phyloP scores from a whole-genome alignment of 2,888 invertebrate species.

The Coleophora deauratella region DNA sequence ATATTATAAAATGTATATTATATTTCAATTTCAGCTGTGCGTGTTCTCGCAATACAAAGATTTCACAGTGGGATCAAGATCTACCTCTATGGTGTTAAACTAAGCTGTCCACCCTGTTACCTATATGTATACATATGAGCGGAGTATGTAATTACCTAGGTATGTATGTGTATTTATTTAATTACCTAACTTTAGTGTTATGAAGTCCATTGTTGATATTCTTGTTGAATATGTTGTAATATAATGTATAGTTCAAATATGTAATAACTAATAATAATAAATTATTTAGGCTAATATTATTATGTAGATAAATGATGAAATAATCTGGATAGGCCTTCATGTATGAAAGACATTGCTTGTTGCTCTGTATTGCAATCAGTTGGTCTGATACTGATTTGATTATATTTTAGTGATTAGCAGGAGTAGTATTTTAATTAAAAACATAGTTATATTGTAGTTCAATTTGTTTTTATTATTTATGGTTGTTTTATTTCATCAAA shows the following conservation, averaged over 20 bases:
- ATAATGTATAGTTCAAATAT: constrained; percentile 28
- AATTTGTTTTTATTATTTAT: too few species aligned
- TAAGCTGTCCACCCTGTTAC: constrained; percentile 32
- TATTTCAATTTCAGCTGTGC: constrained; percentile 84
- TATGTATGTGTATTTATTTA: constrained; percentile 50
- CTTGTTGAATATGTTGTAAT: constrained; percentile 71
- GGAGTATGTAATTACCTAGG: constrained; percentile 8
- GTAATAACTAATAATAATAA: constrained; percentile 6
- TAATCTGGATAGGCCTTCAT: constrained; percentile 11
- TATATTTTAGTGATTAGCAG: too few species aligned
- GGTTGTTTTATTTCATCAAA: too few species aligned
- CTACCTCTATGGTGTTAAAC: constrained; percentile 80
- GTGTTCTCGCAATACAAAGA: constrained; percentile 96
- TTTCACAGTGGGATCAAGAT: constrained; percentile 88
- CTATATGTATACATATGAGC: constrained; percentile 4
- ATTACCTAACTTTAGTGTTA: constrained; percentile 38
- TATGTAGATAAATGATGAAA: constrained; percentile 22
- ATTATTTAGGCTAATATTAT: constrained; percentile 30
- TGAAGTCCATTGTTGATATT: constrained; percentile 72
- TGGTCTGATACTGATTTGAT: too few species aligned
- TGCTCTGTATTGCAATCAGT: too few species aligned
- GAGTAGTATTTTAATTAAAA: too few species aligned
- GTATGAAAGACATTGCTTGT: too few species aligned
- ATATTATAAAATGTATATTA: too few species aligned
- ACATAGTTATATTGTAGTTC: too few species aligned